Evolutionary conservation across 2,797 vertebrate species (phyloP).

Genomic region (Mionectes olivaceus): DNA sequence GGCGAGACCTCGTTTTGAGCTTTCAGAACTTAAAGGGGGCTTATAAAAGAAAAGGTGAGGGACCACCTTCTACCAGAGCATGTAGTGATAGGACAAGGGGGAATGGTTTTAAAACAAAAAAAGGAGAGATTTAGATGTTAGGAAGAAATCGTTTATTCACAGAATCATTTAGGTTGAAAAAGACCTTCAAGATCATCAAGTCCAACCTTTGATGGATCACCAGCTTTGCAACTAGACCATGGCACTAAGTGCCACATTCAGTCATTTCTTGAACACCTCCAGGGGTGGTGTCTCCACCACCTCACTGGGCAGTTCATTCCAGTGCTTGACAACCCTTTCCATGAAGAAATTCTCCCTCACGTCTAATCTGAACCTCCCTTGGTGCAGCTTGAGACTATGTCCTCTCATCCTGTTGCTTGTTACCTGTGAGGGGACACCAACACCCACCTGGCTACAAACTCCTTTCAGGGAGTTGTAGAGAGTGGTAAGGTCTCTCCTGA

Average conservation of each 20-base stretch:
- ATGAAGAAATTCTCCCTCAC: background rate
- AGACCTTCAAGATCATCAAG: background rate
- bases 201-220: background rate
- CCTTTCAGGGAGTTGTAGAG: background rate
- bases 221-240: too few relatives aligned
- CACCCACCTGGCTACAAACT: rapidly evolving
- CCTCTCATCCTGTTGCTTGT: rapidly evolving
- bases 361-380: background rate
- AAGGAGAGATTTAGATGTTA: background rate
- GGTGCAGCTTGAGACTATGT: background rate
- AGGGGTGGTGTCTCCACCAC: background rate
- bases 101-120: background rate
- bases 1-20: background rate
- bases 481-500: background rate
- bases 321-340: background rate
- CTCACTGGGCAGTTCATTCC: background rate
- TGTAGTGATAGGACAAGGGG: background rate
- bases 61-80: background rate
- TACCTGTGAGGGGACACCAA: background rate
- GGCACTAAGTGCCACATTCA: background rate
- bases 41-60: background rate
- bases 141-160: background rate
- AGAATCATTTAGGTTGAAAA: background rate
- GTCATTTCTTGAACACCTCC: background rate
- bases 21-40: background rate